Evolutionary conservation across 1,140 invertebrate genomes (phyloP), one percentile per base, ranked within the genome.

Genomic region (Pomacea maculata): DNA sequence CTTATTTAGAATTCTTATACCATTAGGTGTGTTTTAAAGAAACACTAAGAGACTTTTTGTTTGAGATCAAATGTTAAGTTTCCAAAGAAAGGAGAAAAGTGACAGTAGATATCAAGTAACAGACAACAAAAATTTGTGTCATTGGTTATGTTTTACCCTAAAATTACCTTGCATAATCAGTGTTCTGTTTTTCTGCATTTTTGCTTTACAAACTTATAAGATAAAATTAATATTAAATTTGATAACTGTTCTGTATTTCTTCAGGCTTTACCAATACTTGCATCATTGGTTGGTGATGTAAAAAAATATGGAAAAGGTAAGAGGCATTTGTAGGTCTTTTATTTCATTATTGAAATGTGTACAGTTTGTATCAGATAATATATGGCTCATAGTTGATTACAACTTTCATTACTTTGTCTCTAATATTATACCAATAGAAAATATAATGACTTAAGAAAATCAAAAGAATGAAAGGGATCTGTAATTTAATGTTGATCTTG

Each of bases 221-320:
- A 45, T 45, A 45, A 0, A 45, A 25, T 25, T 25, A 45, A 45
- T 45, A 45, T 45, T 45, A 45, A 45, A 6, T 45, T 45, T 11
- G n/a, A 61, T 80, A 34, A 63, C 21, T 65, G 57, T 82, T 25
- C 8, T 70, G 14, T 65, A 21, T 76, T 70, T 52, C 75, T 83
- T 57, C 80, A 88, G 87, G 83, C 84, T 9, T 80, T 88, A 77
- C 84, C 86, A 76, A 77, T 84, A 8, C 79, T 90, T 34, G 80
- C 80, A 25, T 82, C 81, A 29, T 76, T 90, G 70, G 80, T 90
- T 67, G 89, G 89, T 45, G 86, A 89, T 75, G 85, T 86, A 57
- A 86, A 87, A 76, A 75, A 73, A 21, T 76, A 81, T 61, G 67
- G 72, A 74, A 65, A 74, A 61, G 81, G 85, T 86, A 80, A 67